Percentiles rank a stretch among this genome's conserved stretches.
phyloP scores from a whole-genome alignment of 2,888 invertebrate species.

The Papilio gigon region DNA sequence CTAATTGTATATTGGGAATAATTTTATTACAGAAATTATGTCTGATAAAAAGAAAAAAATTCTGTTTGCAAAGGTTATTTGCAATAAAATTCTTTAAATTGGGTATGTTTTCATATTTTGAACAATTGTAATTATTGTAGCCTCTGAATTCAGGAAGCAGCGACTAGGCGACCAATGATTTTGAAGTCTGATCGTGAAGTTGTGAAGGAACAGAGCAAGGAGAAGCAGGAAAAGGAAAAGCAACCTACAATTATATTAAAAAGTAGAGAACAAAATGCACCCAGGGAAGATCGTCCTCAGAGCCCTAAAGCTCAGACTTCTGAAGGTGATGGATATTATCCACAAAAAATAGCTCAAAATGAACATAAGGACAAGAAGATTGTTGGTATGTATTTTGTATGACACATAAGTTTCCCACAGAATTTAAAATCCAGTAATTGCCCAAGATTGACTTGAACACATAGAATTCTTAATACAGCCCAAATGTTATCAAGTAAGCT shows the following conservation, averaged over 20 bases:
- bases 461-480: no score
- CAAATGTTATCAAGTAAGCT: no score
- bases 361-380: constrained; percentile 77
- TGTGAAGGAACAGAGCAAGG: constrained; percentile 65
- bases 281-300: constrained; percentile 81
- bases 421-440: no score
- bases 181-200: constrained; percentile 77
- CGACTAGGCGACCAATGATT: constrained; percentile 71
- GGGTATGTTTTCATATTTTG: neutral
- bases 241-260: constrained; percentile 87
- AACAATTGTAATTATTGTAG: neutral
- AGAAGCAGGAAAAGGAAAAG: constrained; percentile 74
- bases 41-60: constrained; percentile 80
- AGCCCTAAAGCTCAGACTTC: constrained; percentile 82
- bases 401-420: no score
- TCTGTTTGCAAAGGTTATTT: constrained; percentile 61
- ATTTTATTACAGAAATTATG: constrained; percentile 50
- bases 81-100: neutral
- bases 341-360: constrained; percentile 77
- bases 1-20: neutral
- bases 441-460: neutral
- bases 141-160: constrained; percentile 60
- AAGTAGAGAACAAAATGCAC: constrained; percentile 83
- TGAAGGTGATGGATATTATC: constrained; percentile 64
- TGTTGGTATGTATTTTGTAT: constrained; percentile 53